Percentiles rank a stretch among this genome's conserved stretches.
Evolutionary conservation across 2,113 vertebrate species (phyloP).

Genomic region (Aldabrachelys gigantea): DNA sequence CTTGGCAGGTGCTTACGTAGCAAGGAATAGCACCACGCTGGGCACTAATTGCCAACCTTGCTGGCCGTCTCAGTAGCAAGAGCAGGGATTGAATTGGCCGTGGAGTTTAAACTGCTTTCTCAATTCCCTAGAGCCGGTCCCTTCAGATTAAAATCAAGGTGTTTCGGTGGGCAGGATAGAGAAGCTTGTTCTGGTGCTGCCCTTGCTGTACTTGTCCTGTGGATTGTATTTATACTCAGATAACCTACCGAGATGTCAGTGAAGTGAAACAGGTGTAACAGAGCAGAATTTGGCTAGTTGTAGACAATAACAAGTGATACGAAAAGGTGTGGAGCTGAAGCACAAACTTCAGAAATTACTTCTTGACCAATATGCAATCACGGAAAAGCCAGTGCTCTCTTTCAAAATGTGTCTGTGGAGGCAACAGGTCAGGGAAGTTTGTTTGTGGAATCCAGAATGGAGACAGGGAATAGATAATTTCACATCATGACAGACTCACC

Average conservation of each 20-base stretch:
- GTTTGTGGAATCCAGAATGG: conserved; percentile 3
- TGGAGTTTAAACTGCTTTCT: conserved; percentile 29
- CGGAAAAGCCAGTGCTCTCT: conserved; percentile 28
- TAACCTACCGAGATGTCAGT: no score
- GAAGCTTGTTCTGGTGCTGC: background rate
- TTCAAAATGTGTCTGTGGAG: conserved; percentile 31
- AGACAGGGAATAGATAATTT: conserved; percentile 47
- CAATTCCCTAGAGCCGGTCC: conserved; percentile 4
- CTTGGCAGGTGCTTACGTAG: background rate
- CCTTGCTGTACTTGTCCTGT: fast-evolving
- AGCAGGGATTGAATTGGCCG: background rate
- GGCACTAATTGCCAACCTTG: background rate
- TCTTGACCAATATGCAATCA: conserved; percentile 20
- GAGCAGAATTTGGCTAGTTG: background rate
- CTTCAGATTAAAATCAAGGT: conserved; percentile 32
- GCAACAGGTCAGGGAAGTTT: conserved; percentile 16
- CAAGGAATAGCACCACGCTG: background rate
- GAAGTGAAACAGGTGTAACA: no score
- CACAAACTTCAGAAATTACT: background rate
- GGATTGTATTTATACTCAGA: background rate
- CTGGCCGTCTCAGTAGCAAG: background rate
- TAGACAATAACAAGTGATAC: background rate
- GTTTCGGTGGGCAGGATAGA: background rate
- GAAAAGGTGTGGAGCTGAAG: background rate
- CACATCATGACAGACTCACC: conserved; percentile 32